Percentiles rank a stretch among this genome's conserved stretches.
Evolutionary conservation across 2,888 invertebrate species (phyloP).

Genomic region (Clitarchus hookeri): DNA sequence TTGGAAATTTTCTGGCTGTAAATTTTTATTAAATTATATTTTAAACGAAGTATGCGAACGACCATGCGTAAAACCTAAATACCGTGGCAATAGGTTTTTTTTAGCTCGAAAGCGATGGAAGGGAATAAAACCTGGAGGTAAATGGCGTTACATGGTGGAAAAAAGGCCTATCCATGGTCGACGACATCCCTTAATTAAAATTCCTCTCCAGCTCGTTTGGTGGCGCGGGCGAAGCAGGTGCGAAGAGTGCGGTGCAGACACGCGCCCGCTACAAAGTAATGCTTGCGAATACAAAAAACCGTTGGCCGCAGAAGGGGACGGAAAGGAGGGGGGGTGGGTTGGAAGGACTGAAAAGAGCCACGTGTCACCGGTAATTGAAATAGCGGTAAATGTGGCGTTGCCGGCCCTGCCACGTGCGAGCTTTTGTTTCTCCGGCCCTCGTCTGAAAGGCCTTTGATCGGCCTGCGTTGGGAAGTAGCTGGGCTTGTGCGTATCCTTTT

Average conservation of each 20-base stretch:
- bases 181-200: not conserved
- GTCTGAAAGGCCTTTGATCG: not conserved
- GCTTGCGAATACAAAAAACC: not conserved
- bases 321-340: not conserved
- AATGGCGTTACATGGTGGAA: too few relatives aligned
- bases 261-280: not conserved
- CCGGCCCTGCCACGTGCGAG: not conserved
- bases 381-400: not conserved
- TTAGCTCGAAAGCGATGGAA: too few relatives aligned
- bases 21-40: too few relatives aligned
- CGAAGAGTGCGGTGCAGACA: not conserved
- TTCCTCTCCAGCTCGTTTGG: not conserved
- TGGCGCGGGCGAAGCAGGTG: not conserved
- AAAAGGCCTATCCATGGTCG: too few relatives aligned
- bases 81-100: too few relatives aligned
- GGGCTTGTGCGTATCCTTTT: not conserved
- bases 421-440: not conserved
- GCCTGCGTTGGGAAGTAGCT: not conserved
- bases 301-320: not conserved
- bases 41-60: too few relatives aligned
- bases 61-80: too few relatives aligned
- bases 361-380: not conserved
- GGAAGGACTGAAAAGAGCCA: not conserved
- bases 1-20: too few relatives aligned
- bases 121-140: too few relatives aligned